phyloP scores from a whole-genome alignment of 2,888 invertebrate species.

The Pterostichus niger region DNA sequence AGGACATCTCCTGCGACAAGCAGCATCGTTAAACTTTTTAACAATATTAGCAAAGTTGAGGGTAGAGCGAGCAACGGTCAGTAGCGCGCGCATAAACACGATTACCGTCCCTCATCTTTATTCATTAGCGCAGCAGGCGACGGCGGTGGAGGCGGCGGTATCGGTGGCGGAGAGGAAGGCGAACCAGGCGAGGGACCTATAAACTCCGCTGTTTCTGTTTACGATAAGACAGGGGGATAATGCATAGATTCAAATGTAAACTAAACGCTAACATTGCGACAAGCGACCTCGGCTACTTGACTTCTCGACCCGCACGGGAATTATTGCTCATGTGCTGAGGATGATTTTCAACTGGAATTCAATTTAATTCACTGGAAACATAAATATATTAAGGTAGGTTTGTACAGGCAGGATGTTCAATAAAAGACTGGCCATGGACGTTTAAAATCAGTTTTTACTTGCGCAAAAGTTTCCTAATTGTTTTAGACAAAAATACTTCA shows the following conservation, averaged over 20 bases:
- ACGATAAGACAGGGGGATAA: conserved; percentile 38
- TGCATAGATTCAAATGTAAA: conserved; percentile 57
- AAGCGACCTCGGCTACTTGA: not conserved
- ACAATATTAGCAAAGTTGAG: conserved; percentile 49
- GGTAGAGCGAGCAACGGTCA: conserved; percentile 21
- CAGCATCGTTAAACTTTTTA: conserved; percentile 46
- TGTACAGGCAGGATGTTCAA: too few relatives aligned
- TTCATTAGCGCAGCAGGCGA: conserved; percentile 37
- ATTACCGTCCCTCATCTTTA: conserved; percentile 57
- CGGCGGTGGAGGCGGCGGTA: conserved; percentile 1
- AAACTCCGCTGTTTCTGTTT: conserved; percentile 54
- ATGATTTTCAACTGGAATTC: too few relatives aligned
- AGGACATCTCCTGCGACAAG: not conserved
- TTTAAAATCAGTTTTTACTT: too few relatives aligned
- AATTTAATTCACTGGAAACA: too few relatives aligned
- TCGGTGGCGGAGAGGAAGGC: not conserved
- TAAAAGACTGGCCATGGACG: too few relatives aligned
- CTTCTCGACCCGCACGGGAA: not conserved
- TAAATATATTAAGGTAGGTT: too few relatives aligned
- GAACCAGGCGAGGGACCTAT: conserved; percentile 34
- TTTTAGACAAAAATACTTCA: too few relatives aligned
- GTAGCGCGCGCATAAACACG: conserved; percentile 54
- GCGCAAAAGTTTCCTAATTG: too few relatives aligned
- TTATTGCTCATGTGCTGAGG: too few relatives aligned
- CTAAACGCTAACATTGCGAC: conserved; percentile 35